Base-by-base conservation (phyloP, 2,888 invertebrate species). In the Cheilosia grossa region DNA sequence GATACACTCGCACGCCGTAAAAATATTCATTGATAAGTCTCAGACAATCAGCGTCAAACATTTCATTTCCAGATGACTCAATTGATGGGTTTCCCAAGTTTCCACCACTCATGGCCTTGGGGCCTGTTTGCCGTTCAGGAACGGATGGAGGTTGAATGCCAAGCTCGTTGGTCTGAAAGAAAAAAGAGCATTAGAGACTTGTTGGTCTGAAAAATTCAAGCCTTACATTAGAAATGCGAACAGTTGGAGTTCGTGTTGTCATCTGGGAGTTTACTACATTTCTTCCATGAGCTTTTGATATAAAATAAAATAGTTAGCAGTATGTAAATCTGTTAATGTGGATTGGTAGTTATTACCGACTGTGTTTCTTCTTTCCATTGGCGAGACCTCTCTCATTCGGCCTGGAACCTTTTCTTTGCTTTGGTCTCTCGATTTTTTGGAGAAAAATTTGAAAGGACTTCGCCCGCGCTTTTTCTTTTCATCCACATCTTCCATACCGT, bases 21-120 rank as follows among this genome's bases (percentile, higher is more conserved):
- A 98, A 99, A 92, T 99, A 99, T 91, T 99, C 99, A 90, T 99
- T 98, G 90, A 99, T 98, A 53, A 98, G 93, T 88, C 96, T 97
- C 85, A 98, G 92, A 88, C 97, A 98, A 86, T 97, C 97, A 0
- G 94, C 93, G 89, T 98, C 98, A 89, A 96, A 97, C 87, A 97
- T 95, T 92, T 98, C 97, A 89, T 97, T 95, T 83, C 97, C 97
- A 4, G 97, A 95, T 0, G 96, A 94, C 90, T 97, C 97, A 0
- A 97, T 95, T 0, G 95, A 94, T 0, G 95, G 95, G 9, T 95
- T 95, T 0, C 95, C 93, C 49, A 91, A 77, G n/a, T 89, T 89
- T 0, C 95, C 92, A 0, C 93, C 93, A 53, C 94, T 93, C 0
- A 96, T 94, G 0, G 97, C 96, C 88, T 96, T 96, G 30, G 94